A percentile compares a stretch with the other conserved stretches of the same genome.
phyloP scores from a whole-genome alignment of 2,113 vertebrate species.

The Martes martes region DNA sequence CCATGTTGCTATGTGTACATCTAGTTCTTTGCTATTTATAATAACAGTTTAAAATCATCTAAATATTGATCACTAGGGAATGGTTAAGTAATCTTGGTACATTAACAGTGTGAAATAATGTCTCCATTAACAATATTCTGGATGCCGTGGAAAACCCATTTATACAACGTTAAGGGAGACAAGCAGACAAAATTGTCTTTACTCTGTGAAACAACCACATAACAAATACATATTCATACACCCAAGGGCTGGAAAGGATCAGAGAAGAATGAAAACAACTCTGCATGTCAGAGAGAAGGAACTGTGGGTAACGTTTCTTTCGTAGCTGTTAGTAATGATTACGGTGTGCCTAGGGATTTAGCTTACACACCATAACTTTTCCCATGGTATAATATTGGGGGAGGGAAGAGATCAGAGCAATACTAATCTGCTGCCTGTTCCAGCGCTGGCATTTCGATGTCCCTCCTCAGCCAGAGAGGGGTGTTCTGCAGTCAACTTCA shows the following conservation, averaged over 20 bases:
- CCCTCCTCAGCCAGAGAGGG: neutral
- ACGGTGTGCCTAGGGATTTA: neutral
- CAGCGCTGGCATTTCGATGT: neutral
- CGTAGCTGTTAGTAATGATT: neutral
- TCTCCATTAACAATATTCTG: neutral
- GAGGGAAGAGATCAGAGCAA: neutral
- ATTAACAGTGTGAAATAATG: neutral
- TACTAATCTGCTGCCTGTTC: neutral
- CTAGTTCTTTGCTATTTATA: neutral
- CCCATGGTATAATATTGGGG: neutral
- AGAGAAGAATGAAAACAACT: slow-evolving; percentile 36
- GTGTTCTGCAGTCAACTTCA: neutral
- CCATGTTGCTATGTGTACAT: neutral
- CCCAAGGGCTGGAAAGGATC: neutral
- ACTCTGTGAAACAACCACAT: neutral
- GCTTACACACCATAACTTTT: neutral
- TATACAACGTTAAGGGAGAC: neutral
- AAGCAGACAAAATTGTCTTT: slow-evolving; percentile 8
- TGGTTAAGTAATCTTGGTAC: neutral
- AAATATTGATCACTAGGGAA: neutral
- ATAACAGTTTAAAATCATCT: neutral
- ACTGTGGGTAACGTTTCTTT: neutral
- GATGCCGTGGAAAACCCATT: neutral
- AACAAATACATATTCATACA: neutral
- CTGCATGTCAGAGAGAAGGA: neutral